A percentile compares a stretch with the other conserved stretches of the same genome.
Conservation (phyloP, 1,140 invertebrate genomes). For the Pseudomyrmex concolor region DNA sequence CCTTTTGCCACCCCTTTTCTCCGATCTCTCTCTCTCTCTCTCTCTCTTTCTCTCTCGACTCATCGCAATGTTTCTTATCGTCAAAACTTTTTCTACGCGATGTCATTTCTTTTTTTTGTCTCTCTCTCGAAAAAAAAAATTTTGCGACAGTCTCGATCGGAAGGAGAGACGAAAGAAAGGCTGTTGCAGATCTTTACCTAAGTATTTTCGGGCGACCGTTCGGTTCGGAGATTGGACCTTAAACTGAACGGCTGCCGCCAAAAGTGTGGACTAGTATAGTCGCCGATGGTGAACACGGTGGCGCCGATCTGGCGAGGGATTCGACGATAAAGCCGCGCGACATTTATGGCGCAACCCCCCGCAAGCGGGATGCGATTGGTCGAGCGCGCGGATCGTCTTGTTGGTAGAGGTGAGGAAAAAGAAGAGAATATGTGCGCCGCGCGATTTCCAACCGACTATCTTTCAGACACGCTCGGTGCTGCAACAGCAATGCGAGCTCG, state of each 20-base stretch:
- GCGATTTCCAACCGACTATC: neutral
- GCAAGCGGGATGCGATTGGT: constrained; percentile 71
- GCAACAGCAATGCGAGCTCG: neutral
- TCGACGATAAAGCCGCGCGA: constrained; percentile 71
- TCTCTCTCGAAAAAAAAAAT: neutral
- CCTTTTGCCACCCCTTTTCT: constrained; percentile 7
- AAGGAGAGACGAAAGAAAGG: constrained; percentile 9
- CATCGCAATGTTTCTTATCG: neutral
- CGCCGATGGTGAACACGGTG: constrained; percentile 73
- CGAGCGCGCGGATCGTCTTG: constrained; percentile 21
- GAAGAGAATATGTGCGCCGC: constrained; percentile 35
- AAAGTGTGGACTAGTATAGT: constrained; percentile 84
- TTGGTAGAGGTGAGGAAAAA: constrained; percentile 35
- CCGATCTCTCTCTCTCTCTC: neutral
- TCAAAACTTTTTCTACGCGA: constrained; percentile 24
- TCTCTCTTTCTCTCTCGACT: neutral
- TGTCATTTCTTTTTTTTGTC: constrained; percentile 13
- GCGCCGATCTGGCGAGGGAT: constrained; percentile 79
- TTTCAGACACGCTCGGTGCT: neutral
- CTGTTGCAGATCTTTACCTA: constrained; percentile 79
- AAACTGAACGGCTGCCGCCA: constrained; percentile 82
- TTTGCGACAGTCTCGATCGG: neutral
- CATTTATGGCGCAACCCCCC: constrained; percentile 83
- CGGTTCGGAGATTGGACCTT: constrained; percentile 85
- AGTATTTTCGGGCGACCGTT: constrained; percentile 84